Evolutionary conservation across 2,113 vertebrate genomes (phyloP), one percentile per base, ranked within the genome.

Genomic region (Rhipidura dahli): DNA sequence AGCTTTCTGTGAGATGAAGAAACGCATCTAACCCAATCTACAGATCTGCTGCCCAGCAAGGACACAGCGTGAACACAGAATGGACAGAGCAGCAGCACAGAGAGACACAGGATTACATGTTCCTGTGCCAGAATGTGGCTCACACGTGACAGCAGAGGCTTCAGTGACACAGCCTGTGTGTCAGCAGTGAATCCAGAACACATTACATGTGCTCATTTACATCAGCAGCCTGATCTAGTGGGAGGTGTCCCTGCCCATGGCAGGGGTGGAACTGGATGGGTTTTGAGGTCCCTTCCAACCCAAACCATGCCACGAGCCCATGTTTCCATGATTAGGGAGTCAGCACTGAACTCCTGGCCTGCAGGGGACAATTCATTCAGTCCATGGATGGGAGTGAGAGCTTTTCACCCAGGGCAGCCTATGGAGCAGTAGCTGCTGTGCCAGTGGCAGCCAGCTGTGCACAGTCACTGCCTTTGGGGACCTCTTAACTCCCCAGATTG

Each of bases 51-150:
- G 61, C 17, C n/a, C 40, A 56, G 45, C 10, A 53, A 12, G 37
- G n/a, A 20, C 42, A 30, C 0, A 0, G 18, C 15, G 9, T 14
- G 42, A 81, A 51, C 31, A 44, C 0, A 2, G 44, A 69, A 22
- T 2, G 6, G n/a, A 69, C 39, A 42, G 40, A 87, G 37, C 31
- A 73, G 82, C 49, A 69, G 40, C 1, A 10, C 39, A 75, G 44
- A 57, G 7, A 89, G 23, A 42, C 19, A 19, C 21, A 27, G 35
- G 14, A 39, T 61, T 56, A 56, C 31, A 37, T 4, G 7, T 2
- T 44, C 10, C 53, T 68, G 49, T 33, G 30, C 49, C 35, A 42
- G 4, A 65, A 63, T 12, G 24, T 44, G 27, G 12, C 33, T 37
- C 44, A 40, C 39, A 31, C 0, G 0, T 24, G 35, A 49, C 69